phyloP scores from a whole-genome alignment of 2,113 vertebrate species.

The Oncorhynchus kisutch region DNA sequence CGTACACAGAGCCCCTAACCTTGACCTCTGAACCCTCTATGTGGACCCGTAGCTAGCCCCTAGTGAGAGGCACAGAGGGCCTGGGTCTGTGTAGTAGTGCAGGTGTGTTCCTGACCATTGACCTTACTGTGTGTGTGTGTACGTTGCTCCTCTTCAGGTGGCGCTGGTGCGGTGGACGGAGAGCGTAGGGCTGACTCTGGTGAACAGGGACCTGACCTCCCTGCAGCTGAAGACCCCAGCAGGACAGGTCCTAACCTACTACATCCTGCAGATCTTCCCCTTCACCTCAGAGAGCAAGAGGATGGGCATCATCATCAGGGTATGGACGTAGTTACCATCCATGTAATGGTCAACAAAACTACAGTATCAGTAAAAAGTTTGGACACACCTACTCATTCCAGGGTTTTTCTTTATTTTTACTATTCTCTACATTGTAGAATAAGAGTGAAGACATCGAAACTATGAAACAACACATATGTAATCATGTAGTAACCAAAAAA shows the following conservation, averaged over 20 bases:
- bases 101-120: not conserved
- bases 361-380: too few species aligned
- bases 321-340: constrained; percentile 44
- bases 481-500: too few species aligned
- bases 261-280: constrained; percentile 84
- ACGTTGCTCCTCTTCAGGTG: constrained; percentile 71
- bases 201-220: constrained; percentile 89
- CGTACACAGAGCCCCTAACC: not conserved
- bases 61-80: not conserved
- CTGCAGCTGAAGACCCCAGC: constrained; percentile 92
- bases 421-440: too few species aligned
- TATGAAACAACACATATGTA: too few species aligned
- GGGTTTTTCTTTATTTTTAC: too few species aligned
- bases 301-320: constrained; percentile 96
- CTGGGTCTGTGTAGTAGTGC: not conserved
- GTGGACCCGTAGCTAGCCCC: not conserved
- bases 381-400: too few species aligned
- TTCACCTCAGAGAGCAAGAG: constrained; percentile 94
- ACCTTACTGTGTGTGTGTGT: constrained; percentile 15
- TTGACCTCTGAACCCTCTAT: not conserved
- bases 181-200: constrained; percentile 92
- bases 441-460: too few species aligned
- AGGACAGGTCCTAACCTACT: constrained; percentile 89
- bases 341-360: too few species aligned
- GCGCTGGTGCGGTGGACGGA: constrained; percentile 94